These are phyloP conservation scores for Branchipolynoe longqiensis DNA, from an alignment of 2,888 invertebrate species.

Conservation along the genomic window DNA sequence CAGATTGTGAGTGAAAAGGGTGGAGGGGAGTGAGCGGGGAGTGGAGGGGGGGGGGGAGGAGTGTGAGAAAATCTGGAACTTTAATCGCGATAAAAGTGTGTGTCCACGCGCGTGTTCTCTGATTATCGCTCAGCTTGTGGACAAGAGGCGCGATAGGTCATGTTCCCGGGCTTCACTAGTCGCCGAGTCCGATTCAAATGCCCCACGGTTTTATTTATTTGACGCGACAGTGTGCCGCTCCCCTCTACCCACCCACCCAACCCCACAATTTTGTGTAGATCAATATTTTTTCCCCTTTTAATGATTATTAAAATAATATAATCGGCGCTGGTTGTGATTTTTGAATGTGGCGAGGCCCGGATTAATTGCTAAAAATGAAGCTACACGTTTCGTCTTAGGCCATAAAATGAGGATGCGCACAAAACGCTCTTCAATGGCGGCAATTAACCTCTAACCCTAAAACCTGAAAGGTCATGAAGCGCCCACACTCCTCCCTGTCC, in stretches of 20 bases:
- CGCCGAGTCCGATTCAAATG: no score
- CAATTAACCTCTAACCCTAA: neutral
- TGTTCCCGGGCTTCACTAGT: neutral
- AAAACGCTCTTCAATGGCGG: neutral
- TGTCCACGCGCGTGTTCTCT: neutral
- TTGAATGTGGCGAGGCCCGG: no score
- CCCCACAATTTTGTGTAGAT: no score
- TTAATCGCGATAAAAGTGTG: neutral
- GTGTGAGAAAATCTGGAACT: neutral
- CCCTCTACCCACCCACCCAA: no score
- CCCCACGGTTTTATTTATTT: no score
- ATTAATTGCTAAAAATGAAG: no score
- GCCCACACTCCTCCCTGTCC: neutral
- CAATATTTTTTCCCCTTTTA: no score
- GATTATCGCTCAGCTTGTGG: slow-evolving; percentile 12
- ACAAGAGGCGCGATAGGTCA: neutral
- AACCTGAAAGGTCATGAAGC: neutral
- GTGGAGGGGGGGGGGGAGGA: neutral
- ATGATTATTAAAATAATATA: no score
- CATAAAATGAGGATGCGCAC: no score
- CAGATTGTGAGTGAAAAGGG: slow-evolving; percentile 12
- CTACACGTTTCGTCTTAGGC: no score
- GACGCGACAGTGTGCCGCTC: no score
- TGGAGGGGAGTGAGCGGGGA: neutral
- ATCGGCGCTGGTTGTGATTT: no score